Evolutionary conservation across 37 sponge, comb jelly and placozoan species (phyloP).

Genomic region (Ianthella basta): DNA sequence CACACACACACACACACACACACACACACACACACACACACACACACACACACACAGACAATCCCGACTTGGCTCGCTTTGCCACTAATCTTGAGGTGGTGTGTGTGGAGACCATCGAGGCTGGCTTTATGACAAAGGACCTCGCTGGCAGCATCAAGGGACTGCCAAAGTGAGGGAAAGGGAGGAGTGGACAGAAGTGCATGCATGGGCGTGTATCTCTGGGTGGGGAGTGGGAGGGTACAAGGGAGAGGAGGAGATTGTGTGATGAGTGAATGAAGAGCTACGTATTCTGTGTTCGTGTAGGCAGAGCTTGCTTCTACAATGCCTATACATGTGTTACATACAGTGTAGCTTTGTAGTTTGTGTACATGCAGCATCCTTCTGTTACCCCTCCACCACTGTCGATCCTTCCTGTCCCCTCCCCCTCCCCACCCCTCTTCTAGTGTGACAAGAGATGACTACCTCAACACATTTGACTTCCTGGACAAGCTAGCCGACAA

Average conservation of each 20-base stretch:
- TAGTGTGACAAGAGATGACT: slow-evolving; percentile 83
- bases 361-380: too few relatives aligned
- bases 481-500: slow-evolving; percentile 94
- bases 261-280: too few relatives aligned
- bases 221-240: not conserved
- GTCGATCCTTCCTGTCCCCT: not conserved
- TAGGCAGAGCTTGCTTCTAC: too few relatives aligned
- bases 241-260: too few relatives aligned
- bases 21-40: slow-evolving; percentile 33
- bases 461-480: slow-evolving; percentile 95
- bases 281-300: not conserved
- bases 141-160: slow-evolving; percentile 91
- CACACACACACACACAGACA: slow-evolving; percentile 39
- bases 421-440: too few relatives aligned
- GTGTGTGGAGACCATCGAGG: slow-evolving; percentile 90
- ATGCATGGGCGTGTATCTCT: not conserved
- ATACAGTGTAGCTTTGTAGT: slow-evolving; percentile 37
- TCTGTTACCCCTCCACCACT: not conserved
- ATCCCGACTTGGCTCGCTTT: slow-evolving; percentile 65
- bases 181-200: slow-evolving; percentile 9
- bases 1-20: slow-evolving; percentile 2
- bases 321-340: slow-evolving; percentile 10
- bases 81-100: slow-evolving; percentile 77
- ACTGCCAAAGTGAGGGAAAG: slow-evolving; percentile 15
- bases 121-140: slow-evolving; percentile 95